Percentiles rank a stretch among this genome's conserved stretches.
Conservation (phyloP, 1,140 invertebrate species). For the Meteorus sp. region DNA sequence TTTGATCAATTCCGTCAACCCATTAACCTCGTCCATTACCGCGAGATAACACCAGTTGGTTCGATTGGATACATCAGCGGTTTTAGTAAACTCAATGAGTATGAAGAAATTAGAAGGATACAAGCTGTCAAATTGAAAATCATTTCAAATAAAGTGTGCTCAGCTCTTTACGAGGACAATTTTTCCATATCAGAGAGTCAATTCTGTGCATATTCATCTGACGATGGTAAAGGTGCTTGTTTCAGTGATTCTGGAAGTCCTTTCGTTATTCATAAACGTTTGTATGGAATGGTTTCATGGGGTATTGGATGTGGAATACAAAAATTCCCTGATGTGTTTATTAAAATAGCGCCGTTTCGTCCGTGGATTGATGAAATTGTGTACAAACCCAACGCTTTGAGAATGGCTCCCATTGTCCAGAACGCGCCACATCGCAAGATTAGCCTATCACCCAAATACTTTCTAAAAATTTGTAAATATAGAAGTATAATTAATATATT, state of each 20-base stretch:
- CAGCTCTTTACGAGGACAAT: too few relatives aligned
- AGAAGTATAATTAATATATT: too few relatives aligned
- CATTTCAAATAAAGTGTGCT: too few relatives aligned
- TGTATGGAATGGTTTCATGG: conserved; percentile 72
- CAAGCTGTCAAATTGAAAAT: too few relatives aligned
- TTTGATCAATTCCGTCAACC: conserved; percentile 59
- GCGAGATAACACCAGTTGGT: conserved; percentile 15
- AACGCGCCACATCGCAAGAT: too few relatives aligned
- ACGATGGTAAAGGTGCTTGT: conserved; percentile 62
- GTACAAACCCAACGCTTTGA: too few relatives aligned
- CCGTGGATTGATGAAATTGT: conserved; percentile 38
- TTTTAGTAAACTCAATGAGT: too few relatives aligned
- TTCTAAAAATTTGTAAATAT: too few relatives aligned
- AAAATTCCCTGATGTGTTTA: conserved; percentile 66
- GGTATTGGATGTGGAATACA: conserved; percentile 66
- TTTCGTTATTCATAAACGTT: conserved; percentile 54
- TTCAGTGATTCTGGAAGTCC: conserved; percentile 71
- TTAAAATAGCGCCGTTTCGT: conserved; percentile 51
- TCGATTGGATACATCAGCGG: conserved; percentile 30
- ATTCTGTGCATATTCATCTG: conserved; percentile 58
- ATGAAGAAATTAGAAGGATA: too few relatives aligned
- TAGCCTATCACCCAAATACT: too few relatives aligned
- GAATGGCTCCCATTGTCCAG: too few relatives aligned
- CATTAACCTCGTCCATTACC: conserved; percentile 47
- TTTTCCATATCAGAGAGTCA: conserved; percentile 52